A percentile compares a stretch with the other conserved stretches of the same genome.
phyloP scores from a whole-genome alignment of 2,888 invertebrate species.

The Sinohyriopsis cumingii region DNA sequence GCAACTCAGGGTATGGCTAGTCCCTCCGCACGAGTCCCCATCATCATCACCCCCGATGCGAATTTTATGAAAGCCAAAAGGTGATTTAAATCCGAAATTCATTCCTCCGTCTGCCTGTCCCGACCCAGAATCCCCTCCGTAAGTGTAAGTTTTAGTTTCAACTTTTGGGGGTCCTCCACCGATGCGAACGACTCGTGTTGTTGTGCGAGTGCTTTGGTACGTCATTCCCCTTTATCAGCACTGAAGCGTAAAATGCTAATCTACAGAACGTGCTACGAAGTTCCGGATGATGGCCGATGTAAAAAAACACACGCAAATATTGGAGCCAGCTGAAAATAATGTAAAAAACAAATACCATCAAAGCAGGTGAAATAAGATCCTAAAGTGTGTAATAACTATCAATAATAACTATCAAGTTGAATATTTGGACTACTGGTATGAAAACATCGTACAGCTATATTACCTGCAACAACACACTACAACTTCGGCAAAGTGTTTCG shows the following conservation, averaged over 20 bases:
- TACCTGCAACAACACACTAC: conserved; percentile 3
- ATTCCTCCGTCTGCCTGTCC: neutral
- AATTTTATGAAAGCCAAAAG: conserved; percentile 43
- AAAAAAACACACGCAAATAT: neutral
- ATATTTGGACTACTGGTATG: neutral
- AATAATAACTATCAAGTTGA: neutral
- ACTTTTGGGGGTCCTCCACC: conserved; percentile 48
- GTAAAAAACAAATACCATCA: neutral
- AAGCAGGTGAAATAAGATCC: neutral
- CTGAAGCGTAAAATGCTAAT: too few species aligned
- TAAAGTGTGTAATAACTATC: neutral
- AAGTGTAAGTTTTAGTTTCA: conserved; percentile 52
- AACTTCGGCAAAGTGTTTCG: neutral
- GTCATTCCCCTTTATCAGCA: too few species aligned
- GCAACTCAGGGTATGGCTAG: neutral
- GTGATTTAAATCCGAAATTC: conserved; percentile 36
- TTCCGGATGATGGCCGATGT: too few species aligned
- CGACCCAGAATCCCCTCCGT: conserved; percentile 47
- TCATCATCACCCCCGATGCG: conserved; percentile 39
- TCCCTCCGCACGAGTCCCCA: conserved; percentile 10
- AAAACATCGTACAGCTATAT: neutral
- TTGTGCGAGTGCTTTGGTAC: conserved; percentile 30
- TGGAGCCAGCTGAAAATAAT: neutral
- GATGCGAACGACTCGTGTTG: conserved; percentile 52
- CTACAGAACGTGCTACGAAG: too few species aligned